Evolutionary conservation across 2,797 vertebrate genomes (phyloP), one percentile per base, ranked within the genome.

Genomic region (Chrosomus eos): DNA sequence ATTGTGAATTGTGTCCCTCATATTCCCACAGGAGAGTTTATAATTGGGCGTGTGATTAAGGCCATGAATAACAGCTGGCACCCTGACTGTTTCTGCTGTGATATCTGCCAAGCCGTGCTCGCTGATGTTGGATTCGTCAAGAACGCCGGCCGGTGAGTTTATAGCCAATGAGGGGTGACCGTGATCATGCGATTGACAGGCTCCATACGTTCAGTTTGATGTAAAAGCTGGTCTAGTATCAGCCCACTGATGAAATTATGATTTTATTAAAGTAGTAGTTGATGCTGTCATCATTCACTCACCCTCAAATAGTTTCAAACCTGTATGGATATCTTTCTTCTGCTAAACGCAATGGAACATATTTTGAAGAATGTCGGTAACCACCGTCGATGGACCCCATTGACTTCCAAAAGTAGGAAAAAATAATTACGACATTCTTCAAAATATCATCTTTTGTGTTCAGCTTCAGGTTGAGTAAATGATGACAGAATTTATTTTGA

Each of bases 41-140:
- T 99, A 93, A 99, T 99, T 64, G 98, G 98, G 75, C 97, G 98
- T 83, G 98, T 99, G 90, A 99, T 99, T 94, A 99, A 99, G 94
- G 98, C 98, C 91, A 99, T 99, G 98, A 99, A 99, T 94, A 99
- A 99, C 86, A 99, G 98, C 91, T 99, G 98, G 98, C 98, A 99
- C 89, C 98, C 98, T 0, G 97, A 98, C 88, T 99, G 98, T 91
- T 99, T 99, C 95, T 95, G 97, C 93, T 99, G 98, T 89, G 96
- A 99, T 91, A 96, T 99, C 90, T 99, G 98, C 91, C 95, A 98
- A 88, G 91, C 95, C 82, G 96, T 99, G 64, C 92, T 99, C 83
- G 98, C 98, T 0, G 98, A 99, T 70, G 97, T 99, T 82, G 98
- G 98, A 80, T 99, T 99, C 92, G 98, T 99, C 89, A 99, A 99